Percentiles rank a stretch among this genome's conserved stretches.
These are phyloP conservation scores for Rhizomys pruinosus DNA, from an alignment of 2,113 vertebrate genomes.

Conservation along the genomic window DNA sequence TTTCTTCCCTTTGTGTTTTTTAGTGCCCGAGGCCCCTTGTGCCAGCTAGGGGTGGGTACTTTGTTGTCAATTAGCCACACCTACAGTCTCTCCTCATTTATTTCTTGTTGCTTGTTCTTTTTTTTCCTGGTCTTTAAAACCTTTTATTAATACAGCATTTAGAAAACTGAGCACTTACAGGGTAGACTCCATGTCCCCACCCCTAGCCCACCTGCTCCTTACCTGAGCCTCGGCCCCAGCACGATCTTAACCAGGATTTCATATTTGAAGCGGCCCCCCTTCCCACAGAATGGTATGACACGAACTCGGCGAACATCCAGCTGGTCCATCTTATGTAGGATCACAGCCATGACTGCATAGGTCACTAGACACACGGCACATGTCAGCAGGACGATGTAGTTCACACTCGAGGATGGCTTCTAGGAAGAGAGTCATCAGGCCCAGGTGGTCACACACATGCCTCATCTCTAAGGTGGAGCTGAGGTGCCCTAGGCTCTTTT, in stretches of 20 bases:
- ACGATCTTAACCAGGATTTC: conserved; percentile 98
- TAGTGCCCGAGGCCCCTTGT: not conserved
- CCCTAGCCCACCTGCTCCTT: conserved; percentile 63
- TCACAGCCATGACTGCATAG: conserved; percentile 90
- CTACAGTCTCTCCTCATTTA: not conserved
- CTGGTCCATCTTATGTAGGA: conserved; percentile 94
- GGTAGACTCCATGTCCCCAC: not conserved
- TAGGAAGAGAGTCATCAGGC: conserved; percentile 64
- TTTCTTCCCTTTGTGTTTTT: not conserved
- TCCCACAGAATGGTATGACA: conserved; percentile 94
- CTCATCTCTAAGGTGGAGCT: rapidly evolving
- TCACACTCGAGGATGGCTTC: conserved; percentile 87
- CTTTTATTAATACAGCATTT: not conserved
- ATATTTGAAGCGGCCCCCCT: conserved; percentile 94
- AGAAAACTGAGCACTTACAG: not conserved
- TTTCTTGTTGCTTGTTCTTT: too few relatives aligned
- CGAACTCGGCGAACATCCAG: conserved; percentile 91
- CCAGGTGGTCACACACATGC: not conserved
- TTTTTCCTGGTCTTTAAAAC: not conserved
- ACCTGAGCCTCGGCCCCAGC: conserved; percentile 96
- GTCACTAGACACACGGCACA: conserved; percentile 92
- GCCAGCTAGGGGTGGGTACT: not conserved
- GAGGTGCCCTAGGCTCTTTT: not conserved
- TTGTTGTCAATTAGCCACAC: not conserved
- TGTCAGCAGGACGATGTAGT: conserved; percentile 93